Conservation (phyloP, 2,888 invertebrate genomes). For the Tinea pellionella region DNA sequence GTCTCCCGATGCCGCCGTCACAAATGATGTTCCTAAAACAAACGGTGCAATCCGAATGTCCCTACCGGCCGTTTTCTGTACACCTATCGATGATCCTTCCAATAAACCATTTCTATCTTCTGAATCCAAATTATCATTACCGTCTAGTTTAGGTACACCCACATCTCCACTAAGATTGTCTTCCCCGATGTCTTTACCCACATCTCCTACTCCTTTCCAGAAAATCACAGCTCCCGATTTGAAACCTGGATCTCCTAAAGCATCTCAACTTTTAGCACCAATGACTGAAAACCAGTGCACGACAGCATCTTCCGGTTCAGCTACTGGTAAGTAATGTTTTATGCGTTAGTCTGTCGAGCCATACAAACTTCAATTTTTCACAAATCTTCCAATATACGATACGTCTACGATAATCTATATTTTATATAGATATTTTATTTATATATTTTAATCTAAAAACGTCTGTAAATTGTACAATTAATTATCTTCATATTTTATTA, state of each 20-base stretch:
- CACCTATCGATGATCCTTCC: conserved; percentile 33
- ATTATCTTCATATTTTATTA: background rate
- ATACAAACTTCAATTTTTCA: too few relatives aligned
- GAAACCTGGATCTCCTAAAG: conserved; percentile 29
- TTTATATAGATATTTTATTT: too few relatives aligned
- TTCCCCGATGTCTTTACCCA: conserved; percentile 48
- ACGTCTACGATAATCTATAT: too few relatives aligned
- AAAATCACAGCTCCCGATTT: conserved; percentile 30
- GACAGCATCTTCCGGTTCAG: conserved; percentile 28
- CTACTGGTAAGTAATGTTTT: conserved; percentile 46
- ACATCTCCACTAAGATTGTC: conserved; percentile 47
- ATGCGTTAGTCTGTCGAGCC: too few relatives aligned
- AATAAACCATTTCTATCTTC: conserved; percentile 35
- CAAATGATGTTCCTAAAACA: conserved; percentile 25
- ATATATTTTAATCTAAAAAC: too few relatives aligned
- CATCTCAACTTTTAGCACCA: conserved; percentile 16
- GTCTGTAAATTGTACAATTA: background rate
- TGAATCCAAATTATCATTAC: conserved; percentile 50
- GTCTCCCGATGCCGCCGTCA: conserved; percentile 21
- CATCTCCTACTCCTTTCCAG: conserved; percentile 43
- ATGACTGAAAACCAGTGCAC: background rate
- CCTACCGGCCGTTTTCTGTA: conserved; percentile 50
- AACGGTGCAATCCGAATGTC: conserved; percentile 40
- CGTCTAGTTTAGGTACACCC: conserved; percentile 50
- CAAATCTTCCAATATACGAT: too few relatives aligned